Evolutionary conservation across 2,888 invertebrate species (phyloP).

Genomic region (Alloscopus bannaensis): DNA sequence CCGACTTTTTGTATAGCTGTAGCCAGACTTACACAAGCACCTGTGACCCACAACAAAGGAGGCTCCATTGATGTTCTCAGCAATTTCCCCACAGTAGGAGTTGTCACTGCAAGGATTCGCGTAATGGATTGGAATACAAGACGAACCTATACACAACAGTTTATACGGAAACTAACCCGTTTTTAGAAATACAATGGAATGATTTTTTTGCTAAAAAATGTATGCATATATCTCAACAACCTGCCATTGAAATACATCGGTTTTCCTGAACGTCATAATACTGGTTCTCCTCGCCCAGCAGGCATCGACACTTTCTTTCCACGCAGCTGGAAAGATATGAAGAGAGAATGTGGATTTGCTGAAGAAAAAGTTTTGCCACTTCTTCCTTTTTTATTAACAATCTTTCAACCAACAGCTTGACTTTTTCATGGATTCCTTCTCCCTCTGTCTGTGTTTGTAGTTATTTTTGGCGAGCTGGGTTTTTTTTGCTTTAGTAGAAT

Average conservation of each 20-base stretch:
- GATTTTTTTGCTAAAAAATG: too few species aligned
- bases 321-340: constrained; percentile 52
- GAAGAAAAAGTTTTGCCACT: background rate
- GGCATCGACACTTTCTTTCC: constrained; percentile 60
- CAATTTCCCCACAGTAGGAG: constrained; percentile 62
- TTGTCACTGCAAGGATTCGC: constrained; percentile 47
- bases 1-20: constrained; percentile 43
- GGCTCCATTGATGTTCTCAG: constrained; percentile 64
- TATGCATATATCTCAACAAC: constrained; percentile 52
- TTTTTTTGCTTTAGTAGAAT: too few species aligned
- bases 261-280: constrained; percentile 46
- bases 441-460: background rate
- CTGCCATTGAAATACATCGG: constrained; percentile 61
- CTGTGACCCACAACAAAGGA: constrained; percentile 66
- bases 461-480: background rate
- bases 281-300: constrained; percentile 67
- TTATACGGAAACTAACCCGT: too few species aligned
- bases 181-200: too few species aligned
- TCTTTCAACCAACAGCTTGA: too few species aligned
- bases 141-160: too few species aligned
- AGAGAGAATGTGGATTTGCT: background rate
- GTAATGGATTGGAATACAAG: too few species aligned
- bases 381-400: too few species aligned
- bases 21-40: constrained; percentile 55
- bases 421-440: too few species aligned